Conservation (phyloP, 2,888 invertebrate species). For the Crossocerus cetratus region DNA sequence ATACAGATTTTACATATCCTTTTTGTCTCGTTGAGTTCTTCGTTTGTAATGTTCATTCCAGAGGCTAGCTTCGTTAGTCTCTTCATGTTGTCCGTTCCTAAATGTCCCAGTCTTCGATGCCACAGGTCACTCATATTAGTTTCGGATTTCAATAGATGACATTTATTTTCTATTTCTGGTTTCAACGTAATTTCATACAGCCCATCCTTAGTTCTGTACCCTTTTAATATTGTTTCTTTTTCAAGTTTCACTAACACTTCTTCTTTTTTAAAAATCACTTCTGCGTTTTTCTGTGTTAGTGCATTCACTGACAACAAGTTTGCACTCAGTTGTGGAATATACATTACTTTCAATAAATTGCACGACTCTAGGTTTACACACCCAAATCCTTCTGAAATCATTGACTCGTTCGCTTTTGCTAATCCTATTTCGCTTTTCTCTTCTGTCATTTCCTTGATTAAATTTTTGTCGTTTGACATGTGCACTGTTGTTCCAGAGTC, state of each 20-base stretch:
- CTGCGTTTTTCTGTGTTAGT: not conserved
- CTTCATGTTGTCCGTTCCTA: not conserved
- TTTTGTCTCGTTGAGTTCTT: too few species aligned
- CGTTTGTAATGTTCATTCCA: not conserved
- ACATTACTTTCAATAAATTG: too few species aligned
- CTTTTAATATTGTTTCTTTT: not conserved
- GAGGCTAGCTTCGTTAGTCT: not conserved
- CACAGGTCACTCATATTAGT: not conserved
- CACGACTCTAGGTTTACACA: too few species aligned
- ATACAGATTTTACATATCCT: not conserved
- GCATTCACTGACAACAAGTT: constrained; percentile 4
- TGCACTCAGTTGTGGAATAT: not conserved
- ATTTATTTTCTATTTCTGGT: too few species aligned
- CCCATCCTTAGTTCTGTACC: too few species aligned
- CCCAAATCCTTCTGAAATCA: too few species aligned
- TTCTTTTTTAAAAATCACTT: not conserved
- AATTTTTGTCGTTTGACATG: too few species aligned
- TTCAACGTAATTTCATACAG: too few species aligned
- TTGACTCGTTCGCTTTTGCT: too few species aligned
- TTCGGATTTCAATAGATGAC: too few species aligned
- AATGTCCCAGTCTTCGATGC: not conserved
- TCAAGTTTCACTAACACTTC: not conserved
- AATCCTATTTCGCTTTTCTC: too few species aligned
- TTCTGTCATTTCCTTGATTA: too few species aligned
- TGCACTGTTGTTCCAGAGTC: not conserved